Evolutionary conservation across 2,797 vertebrate genomes (phyloP).

Genomic region (Acipenser transmontanus): DNA sequence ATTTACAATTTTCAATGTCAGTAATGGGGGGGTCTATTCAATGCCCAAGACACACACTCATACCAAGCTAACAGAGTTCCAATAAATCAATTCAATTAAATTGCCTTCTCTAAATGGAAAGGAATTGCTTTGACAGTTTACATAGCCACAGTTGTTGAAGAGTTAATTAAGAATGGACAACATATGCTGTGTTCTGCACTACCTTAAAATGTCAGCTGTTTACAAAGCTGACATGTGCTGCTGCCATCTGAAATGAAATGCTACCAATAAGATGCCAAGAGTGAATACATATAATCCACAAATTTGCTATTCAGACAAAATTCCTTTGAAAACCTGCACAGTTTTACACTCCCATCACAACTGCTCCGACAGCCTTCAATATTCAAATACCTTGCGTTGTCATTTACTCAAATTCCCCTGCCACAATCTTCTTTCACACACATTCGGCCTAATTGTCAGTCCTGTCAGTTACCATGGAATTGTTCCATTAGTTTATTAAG

Average conservation of each 20-base stretch:
- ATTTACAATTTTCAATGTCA: too few species aligned
- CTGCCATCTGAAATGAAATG: not conserved
- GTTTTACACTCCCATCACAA: not conserved
- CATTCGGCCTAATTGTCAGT: conserved; percentile 1
- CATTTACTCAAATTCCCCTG: not conserved
- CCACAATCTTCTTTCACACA: not conserved
- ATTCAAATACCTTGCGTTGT: not conserved
- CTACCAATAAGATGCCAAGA: not conserved
- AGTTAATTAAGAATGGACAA: not conserved
- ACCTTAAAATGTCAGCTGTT: not conserved
- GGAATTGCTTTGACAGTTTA: not conserved
- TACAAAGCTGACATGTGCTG: not conserved
- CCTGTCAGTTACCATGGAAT: not conserved
- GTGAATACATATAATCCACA: not conserved
- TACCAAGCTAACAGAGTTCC: not conserved
- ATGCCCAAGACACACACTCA: not conserved
- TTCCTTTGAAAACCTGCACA: not conserved
- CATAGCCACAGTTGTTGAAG: not conserved
- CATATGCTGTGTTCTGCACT: not conserved
- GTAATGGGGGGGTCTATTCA: too few species aligned
- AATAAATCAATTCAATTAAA: conserved; percentile 9
- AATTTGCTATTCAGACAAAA: conserved; percentile 3
- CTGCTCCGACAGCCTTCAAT: not conserved
- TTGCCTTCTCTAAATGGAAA: not conserved
- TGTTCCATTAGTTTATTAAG: too few species aligned